A percentile compares a stretch with the other conserved stretches of the same genome.
These are phyloP conservation scores for Globia sparganii DNA, from an alignment of 2,888 invertebrate species.

Conservation along the genomic window DNA sequence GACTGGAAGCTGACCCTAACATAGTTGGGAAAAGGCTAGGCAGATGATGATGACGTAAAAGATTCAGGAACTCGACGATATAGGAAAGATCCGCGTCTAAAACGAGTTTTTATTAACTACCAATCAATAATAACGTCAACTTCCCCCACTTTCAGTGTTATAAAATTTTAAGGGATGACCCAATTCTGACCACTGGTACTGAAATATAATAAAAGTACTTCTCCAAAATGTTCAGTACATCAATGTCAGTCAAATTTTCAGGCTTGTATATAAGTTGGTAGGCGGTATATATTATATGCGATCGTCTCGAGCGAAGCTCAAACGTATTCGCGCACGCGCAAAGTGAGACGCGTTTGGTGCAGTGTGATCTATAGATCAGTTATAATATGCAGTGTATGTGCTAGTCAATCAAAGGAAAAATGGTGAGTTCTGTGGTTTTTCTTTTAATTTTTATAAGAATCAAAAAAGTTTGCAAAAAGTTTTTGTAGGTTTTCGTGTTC, in stretches of 20 bases:
- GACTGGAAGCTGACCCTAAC: too few species aligned
- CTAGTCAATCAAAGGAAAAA: constrained; percentile 72
- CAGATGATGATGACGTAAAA: too few species aligned
- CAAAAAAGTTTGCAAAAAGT: background rate
- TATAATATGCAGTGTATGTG: constrained; percentile 73
- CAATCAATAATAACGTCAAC: background rate
- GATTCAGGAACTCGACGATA: constrained; percentile 19
- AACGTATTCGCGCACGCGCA: constrained; percentile 71
- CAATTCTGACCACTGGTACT: background rate
- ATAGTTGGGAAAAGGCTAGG: too few species aligned
- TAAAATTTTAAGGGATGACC: constrained; percentile 19
- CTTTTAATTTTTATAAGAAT: constrained; percentile 2
- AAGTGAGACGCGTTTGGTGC: constrained; percentile 72
- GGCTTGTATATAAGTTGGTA: constrained; percentile 61
- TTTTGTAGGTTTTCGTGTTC: background rate
- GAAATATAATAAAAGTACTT: constrained; percentile 15
- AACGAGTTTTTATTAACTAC: constrained; percentile 13
- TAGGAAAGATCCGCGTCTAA: constrained; percentile 1
- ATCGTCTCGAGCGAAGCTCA: constrained; percentile 68
- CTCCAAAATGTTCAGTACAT: constrained; percentile 45
- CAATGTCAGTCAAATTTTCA: constrained; percentile 66
- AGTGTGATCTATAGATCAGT: constrained; percentile 67
- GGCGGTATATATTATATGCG: constrained; percentile 77
- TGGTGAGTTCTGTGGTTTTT: constrained; percentile 71
- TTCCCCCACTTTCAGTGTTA: constrained; percentile 12